Evolutionary conservation across 2,113 vertebrate species (phyloP).

Genomic region (Leptodactylus fuscus): DNA sequence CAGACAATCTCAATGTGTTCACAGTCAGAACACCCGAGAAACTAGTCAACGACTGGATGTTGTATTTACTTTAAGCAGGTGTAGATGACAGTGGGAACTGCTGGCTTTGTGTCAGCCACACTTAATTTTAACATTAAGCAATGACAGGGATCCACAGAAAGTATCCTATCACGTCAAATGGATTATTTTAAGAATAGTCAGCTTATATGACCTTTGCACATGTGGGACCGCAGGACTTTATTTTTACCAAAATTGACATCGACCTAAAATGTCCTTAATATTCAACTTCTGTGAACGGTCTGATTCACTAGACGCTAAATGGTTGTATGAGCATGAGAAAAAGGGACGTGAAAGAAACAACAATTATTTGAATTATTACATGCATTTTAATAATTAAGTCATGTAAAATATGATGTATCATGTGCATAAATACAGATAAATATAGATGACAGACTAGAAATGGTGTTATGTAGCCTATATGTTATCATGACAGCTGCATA

Average conservation of each 20-base stretch:
- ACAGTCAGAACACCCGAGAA: slow-evolving; percentile 18
- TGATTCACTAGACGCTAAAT: neutral
- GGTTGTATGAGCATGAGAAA: neutral
- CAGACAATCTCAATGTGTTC: slow-evolving; percentile 12
- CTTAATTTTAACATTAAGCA: slow-evolving; percentile 14
- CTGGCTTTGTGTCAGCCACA: neutral
- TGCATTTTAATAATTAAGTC: too few species aligned
- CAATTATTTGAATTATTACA: too few species aligned
- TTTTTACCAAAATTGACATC: neutral
- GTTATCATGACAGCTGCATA: too few species aligned
- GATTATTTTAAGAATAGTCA: slow-evolving; percentile 14
- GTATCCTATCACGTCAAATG: neutral
- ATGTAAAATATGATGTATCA: too few species aligned
- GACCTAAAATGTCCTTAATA: slow-evolving; percentile 9
- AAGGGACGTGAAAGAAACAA: too few species aligned
- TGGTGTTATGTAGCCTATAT: too few species aligned
- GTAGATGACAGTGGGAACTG: slow-evolving; percentile 1
- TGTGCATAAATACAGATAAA: too few species aligned
- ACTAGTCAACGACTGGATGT: neutral
- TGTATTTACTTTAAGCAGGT: neutral
- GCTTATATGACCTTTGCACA: neutral
- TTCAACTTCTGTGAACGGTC: neutral
- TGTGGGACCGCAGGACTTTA: neutral
- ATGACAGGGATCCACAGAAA: neutral
- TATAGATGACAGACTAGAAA: too few species aligned